phyloP scores from a whole-genome alignment of 2,888 invertebrate species.

The Gisinianus flammeolus region DNA sequence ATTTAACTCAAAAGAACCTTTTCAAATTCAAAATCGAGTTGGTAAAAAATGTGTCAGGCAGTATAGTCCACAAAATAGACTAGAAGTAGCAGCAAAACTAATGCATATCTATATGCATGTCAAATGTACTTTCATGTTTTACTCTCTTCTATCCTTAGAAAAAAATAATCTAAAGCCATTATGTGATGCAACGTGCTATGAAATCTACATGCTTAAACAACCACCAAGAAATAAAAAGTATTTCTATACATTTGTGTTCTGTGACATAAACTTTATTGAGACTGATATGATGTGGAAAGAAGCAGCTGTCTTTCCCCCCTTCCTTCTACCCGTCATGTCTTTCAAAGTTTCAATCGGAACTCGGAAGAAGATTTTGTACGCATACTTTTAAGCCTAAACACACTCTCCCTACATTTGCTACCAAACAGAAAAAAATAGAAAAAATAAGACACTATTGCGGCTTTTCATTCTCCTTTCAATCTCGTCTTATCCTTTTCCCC shows the following conservation, averaged over 20 bases:
- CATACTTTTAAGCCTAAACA: no score
- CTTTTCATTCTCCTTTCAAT: background rate
- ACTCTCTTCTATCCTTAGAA: background rate
- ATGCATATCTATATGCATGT: background rate
- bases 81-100: background rate
- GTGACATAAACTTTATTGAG: slow-evolving; percentile 32
- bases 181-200: background rate
- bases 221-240: background rate
- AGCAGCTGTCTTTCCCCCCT: slow-evolving; percentile 36
- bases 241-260: background rate
- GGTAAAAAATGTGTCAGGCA: background rate
- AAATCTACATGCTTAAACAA: slow-evolving; percentile 2
- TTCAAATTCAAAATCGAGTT: background rate
- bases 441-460: background rate
- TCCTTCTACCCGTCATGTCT: slow-evolving; percentile 26
- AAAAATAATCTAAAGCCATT: no score
- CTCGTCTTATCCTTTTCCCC: slow-evolving; percentile 1
- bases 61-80: background rate
- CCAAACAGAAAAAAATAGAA: background rate
- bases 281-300: slow-evolving; percentile 13
- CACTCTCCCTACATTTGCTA: background rate
- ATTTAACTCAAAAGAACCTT: background rate
- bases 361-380: background rate
- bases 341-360: slow-evolving; percentile 24
- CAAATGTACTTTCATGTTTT: background rate